These are phyloP conservation scores for Nymphalis c-album DNA, from an alignment of 2,888 invertebrate species.

Conservation along the genomic window DNA sequence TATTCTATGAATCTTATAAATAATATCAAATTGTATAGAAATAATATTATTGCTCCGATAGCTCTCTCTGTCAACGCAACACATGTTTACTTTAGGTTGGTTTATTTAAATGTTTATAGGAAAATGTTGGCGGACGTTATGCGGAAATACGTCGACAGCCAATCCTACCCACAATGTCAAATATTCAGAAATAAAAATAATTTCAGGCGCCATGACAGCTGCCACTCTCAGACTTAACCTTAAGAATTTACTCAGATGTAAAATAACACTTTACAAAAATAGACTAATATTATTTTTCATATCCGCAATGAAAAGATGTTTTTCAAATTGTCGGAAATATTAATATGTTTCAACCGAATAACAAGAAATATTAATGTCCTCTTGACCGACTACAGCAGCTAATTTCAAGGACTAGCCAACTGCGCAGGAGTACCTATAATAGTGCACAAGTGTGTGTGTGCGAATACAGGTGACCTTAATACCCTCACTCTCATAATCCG, in stretches of 20 bases:
- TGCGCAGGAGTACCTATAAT: no score
- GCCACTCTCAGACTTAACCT: constrained; percentile 15
- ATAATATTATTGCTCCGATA: neutral
- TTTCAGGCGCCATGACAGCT: constrained; percentile 42
- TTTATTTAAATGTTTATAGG: constrained; percentile 9
- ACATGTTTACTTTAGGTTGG: neutral
- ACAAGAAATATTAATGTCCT: no score
- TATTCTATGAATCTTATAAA: neutral
- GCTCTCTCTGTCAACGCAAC: neutral
- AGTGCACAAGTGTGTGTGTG: no score
- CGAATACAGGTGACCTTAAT: no score
- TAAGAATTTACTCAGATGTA: constrained; percentile 9
- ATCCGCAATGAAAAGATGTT: no score
- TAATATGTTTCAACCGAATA: no score
- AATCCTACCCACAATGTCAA: constrained; percentile 67
- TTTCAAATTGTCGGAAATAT: no score
- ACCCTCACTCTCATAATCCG: no score
- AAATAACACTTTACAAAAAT: neutral
- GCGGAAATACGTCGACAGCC: constrained; percentile 61
- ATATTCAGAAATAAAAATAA: constrained; percentile 61
- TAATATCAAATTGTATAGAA: neutral
- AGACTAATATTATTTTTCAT: neutral
- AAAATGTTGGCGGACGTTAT: constrained; percentile 44
- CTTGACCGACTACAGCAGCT: no score
- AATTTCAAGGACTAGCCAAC: no score